Evolutionary conservation across 2,113 vertebrate genomes (phyloP).

Genomic region (Lasiurus cinereus): DNA sequence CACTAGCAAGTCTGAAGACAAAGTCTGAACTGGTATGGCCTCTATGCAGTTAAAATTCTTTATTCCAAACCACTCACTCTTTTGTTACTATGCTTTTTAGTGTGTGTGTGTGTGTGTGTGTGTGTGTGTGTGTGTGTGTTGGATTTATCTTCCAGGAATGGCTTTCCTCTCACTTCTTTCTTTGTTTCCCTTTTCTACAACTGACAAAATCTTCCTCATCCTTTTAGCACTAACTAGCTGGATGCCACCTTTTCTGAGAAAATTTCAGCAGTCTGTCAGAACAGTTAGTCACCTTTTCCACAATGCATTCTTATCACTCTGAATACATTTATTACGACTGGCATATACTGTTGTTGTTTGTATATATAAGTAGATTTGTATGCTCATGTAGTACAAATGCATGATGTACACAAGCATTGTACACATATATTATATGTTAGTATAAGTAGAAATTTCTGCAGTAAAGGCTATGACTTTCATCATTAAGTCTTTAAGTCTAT

Average conservation of each 20-base stretch:
- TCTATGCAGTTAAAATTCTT: background rate
- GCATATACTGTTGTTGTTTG: background rate
- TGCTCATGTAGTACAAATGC: background rate
- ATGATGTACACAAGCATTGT: background rate
- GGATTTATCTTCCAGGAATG: background rate
- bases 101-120: too few species aligned
- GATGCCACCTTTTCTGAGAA: background rate
- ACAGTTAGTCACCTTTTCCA: background rate
- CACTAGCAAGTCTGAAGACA: background rate
- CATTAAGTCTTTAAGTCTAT: background rate
- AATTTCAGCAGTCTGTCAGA: background rate
- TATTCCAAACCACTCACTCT: background rate
- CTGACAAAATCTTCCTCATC: background rate
- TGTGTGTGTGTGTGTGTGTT: background rate
- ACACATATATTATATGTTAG: background rate
- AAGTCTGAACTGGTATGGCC: background rate
- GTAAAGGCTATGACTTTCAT: background rate
- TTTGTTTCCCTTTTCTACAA: background rate
- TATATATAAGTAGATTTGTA: background rate
- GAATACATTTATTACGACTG: background rate
- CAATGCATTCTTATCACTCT: background rate
- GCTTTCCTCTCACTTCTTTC: background rate
- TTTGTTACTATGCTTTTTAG: background rate
- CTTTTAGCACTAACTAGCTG: background rate
- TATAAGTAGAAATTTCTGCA: background rate